A percentile compares a stretch with the other conserved stretches of the same genome.
phyloP scores from a whole-genome alignment of 2,113 vertebrate species.

The Etheostoma cragini region DNA sequence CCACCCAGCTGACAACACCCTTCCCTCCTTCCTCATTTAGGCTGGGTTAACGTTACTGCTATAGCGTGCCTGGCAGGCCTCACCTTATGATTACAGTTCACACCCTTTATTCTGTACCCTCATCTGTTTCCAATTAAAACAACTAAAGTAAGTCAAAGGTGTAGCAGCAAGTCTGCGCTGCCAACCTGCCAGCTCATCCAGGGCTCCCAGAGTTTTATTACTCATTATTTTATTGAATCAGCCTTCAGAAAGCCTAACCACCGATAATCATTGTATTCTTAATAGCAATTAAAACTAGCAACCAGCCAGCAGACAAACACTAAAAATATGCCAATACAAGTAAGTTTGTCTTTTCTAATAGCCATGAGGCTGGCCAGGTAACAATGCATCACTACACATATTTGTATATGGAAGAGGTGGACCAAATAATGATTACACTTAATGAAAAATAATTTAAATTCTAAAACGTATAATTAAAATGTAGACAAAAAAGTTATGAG shows the following conservation, averaged over 20 bases:
- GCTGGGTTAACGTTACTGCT: constrained; percentile 17
- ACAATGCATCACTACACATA: background rate
- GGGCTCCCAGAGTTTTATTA: background rate
- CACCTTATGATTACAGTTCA: constrained; percentile 54
- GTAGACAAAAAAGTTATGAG: background rate
- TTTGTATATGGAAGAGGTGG: background rate
- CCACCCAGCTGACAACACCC: constrained; percentile 39
- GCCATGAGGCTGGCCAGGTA: background rate
- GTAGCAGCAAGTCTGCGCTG: background rate
- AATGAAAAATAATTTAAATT: background rate
- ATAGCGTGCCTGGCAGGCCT: constrained; percentile 3
- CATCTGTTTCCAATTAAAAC: constrained; percentile 17
- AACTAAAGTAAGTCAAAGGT: constrained; percentile 1
- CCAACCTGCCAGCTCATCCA: background rate
- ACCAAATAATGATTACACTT: background rate
- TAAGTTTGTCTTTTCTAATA: background rate
- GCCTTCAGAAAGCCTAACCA: background rate
- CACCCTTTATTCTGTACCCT: constrained; percentile 42
- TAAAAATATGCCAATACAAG: background rate
- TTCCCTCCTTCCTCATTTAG: constrained; percentile 13
- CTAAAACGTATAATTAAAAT: background rate
- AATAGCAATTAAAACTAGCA: constrained; percentile 10
- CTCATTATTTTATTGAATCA: constrained; percentile 20
- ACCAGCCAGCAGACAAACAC: background rate
- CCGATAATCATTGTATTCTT: background rate